These are phyloP conservation scores for Miichthys miiuy DNA, from an alignment of 2,797 vertebrate genomes.

Conservation along the genomic window DNA sequence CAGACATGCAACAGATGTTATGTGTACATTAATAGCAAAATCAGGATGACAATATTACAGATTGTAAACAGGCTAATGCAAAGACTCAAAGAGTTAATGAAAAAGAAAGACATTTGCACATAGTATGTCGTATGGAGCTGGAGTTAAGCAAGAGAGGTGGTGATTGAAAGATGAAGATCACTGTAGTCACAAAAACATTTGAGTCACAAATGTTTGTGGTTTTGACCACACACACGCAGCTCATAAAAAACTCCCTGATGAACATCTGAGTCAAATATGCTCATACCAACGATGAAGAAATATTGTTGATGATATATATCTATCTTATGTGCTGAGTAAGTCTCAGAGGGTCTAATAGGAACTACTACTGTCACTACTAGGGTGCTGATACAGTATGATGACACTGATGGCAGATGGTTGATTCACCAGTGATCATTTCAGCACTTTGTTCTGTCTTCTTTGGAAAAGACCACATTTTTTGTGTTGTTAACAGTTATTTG, in stretches of 20 bases:
- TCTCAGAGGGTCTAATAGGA: background rate
- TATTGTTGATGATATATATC: background rate
- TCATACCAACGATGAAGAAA: constrained; percentile 6
- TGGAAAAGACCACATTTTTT: background rate
- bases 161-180: constrained; percentile 12
- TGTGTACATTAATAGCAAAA: background rate
- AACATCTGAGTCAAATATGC: constrained; percentile 9
- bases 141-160: background rate
- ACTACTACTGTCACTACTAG: background rate
- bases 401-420: background rate
- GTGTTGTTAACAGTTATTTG: background rate
- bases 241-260: constrained; percentile 1
- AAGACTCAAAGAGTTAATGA: background rate
- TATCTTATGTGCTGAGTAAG: background rate
- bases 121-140: background rate
- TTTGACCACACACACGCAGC: constrained; percentile 5
- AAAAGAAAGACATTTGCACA: background rate
- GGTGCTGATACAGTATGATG: background rate
- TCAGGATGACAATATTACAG: background rate
- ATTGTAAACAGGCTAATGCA: background rate
- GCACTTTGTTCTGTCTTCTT: background rate
- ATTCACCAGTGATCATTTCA: constrained; percentile 14
- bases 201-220: constrained; percentile 35
- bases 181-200: constrained; percentile 30
- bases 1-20: background rate